A percentile compares a stretch with the other conserved stretches of the same genome.
These are phyloP conservation scores for Cantharis lateralis DNA, from an alignment of 2,888 invertebrate species.

Conservation along the genomic window DNA sequence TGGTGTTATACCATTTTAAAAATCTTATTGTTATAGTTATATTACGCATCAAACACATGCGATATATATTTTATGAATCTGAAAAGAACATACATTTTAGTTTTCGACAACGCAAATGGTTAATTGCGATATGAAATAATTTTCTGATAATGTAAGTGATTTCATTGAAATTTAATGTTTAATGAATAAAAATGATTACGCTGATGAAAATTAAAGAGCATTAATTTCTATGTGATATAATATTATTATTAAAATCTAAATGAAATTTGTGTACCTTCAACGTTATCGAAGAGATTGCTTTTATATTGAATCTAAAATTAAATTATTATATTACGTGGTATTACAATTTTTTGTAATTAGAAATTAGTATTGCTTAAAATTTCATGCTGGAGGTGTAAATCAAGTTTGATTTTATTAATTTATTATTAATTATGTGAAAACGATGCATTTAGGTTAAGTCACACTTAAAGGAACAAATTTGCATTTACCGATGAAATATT, in stretches of 20 bases:
- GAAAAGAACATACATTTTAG: neutral
- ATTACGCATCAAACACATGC: neutral
- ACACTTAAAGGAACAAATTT: neutral
- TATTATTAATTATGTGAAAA: neutral
- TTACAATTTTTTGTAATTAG: neutral
- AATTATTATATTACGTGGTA: neutral
- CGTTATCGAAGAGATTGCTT: neutral
- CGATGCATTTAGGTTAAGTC: neutral
- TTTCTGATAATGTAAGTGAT: neutral
- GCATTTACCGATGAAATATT: neutral
- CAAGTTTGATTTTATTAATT: neutral
- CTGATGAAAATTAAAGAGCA: neutral
- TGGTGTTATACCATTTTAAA: neutral
- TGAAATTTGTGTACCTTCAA: neutral
- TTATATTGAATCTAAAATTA: neutral
- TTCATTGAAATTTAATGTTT: neutral
- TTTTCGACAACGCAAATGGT: neutral
- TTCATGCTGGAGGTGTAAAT: neutral
- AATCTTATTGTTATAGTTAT: neutral
- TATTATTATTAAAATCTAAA: neutral
- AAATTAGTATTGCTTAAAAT: neutral
- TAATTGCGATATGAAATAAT: neutral
- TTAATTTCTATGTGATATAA: neutral
- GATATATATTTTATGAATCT: neutral
- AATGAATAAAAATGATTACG: neutral